phyloP scores from a whole-genome alignment of 2,113 vertebrate genomes.

The Anser brachyrhynchus region DNA sequence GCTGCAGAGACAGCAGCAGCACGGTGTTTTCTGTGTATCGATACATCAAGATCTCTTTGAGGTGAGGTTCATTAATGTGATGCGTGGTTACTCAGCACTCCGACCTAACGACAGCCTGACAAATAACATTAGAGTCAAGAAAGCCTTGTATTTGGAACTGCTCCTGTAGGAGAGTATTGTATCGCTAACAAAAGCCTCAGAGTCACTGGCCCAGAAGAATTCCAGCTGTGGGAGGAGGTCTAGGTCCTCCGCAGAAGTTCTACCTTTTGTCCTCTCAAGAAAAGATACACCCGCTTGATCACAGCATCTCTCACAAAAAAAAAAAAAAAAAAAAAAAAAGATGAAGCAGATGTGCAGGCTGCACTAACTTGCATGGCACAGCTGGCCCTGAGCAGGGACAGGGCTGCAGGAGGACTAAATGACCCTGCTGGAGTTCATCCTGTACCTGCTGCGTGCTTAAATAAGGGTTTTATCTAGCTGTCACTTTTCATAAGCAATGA shows the following conservation, averaged over 20 bases:
- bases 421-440: background rate
- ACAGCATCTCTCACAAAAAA: accelerated
- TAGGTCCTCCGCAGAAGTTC: background rate
- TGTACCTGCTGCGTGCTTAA: background rate
- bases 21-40: background rate
- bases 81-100: accelerated
- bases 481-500: background rate
- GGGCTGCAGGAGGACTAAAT: background rate
- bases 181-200: background rate
- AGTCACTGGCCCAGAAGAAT: background rate
- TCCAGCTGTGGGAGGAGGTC: background rate
- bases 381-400: background rate
- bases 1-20: background rate
- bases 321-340: background rate
- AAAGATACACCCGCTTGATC: background rate
- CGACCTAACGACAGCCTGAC: background rate
- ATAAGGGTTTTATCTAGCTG: background rate
- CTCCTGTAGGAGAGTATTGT: background rate
- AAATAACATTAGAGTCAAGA: background rate
- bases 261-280: background rate
- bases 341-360: background rate
- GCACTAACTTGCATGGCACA: background rate
- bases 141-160: background rate
- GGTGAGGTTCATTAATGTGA: background rate
- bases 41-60: background rate